Evolutionary conservation across 2,797 vertebrate species (phyloP).

Genomic region (Crenichthys baileyi): DNA sequence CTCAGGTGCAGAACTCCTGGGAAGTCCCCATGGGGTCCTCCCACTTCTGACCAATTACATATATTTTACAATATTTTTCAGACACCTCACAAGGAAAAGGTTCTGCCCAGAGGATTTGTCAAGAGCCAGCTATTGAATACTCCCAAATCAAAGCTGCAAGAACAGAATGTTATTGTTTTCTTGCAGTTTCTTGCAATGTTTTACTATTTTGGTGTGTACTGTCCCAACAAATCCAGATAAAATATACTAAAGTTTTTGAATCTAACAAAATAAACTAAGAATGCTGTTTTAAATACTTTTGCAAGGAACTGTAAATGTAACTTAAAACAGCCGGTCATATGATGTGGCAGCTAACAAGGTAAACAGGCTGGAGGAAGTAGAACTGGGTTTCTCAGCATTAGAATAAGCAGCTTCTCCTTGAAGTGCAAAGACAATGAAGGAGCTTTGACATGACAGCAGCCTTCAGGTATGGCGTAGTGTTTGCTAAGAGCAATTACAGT

Average conservation of each 20-base stretch:
- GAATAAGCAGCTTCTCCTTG: slow-evolving; percentile 38
- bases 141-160: no score
- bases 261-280: not conserved
- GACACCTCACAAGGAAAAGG: no score
- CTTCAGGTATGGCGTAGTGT: slow-evolving; percentile 34
- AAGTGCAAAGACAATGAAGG: slow-evolving; percentile 40
- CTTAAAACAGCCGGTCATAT: slow-evolving; percentile 11
- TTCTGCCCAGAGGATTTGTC: no score
- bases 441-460: slow-evolving; percentile 48
- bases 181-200: no score
- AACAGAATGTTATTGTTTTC: no score
- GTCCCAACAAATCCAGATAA: not conserved
- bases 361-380: slow-evolving; percentile 14
- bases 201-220: no score
- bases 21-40: no score
- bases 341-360: slow-evolving; percentile 37
- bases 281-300: not conserved
- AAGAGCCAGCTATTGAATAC: no score
- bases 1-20: no score
- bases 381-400: slow-evolving; percentile 13
- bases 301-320: not conserved
- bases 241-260: not conserved
- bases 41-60: no score
- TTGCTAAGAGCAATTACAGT: slow-evolving; percentile 50
- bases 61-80: no score